Percentiles rank a stretch among this genome's conserved stretches.
Conservation (phyloP, 2,113 vertebrate genomes). For the Rissa tridactyla region DNA sequence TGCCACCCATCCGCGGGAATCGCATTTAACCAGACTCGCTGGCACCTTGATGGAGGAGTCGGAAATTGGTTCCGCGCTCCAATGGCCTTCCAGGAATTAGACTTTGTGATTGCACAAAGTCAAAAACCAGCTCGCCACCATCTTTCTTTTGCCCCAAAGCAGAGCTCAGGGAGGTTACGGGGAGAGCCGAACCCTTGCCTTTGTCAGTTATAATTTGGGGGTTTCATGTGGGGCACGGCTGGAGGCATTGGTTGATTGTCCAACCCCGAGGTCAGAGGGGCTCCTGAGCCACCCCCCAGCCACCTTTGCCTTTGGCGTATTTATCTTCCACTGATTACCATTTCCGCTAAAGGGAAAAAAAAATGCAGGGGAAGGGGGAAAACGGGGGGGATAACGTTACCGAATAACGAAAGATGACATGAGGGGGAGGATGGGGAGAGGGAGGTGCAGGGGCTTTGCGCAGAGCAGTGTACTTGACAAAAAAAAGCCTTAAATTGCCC, state of each 20-base stretch:
- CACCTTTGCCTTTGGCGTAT: not conserved
- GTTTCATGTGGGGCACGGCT: not conserved
- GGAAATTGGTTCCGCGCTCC: fast-evolving
- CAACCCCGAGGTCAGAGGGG: not conserved
- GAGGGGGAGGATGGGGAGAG: not conserved
- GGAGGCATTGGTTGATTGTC: not conserved
- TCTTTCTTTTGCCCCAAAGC: not conserved
- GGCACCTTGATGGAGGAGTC: not conserved
- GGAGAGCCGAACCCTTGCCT: not conserved
- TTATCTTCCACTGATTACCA: conserved; percentile 55
- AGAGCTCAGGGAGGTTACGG: not conserved
- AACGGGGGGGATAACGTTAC: not conserved
- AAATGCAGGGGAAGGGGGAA: not conserved
- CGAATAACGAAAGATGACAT: not conserved
- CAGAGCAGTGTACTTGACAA: not conserved
- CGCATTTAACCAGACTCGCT: not conserved
- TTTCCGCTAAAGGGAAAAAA: not conserved
- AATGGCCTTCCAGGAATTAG: not conserved
- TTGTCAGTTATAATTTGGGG: not conserved
- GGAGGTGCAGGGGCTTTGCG: fast-evolving
- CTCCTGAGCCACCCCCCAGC: not conserved
- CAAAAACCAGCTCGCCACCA: not conserved
- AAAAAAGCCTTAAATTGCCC: not conserved
- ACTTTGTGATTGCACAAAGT: not conserved
- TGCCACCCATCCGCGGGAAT: fast-evolving